A percentile compares a stretch with the other conserved stretches of the same genome.
These are phyloP conservation scores for Stenichneumon culpator DNA, from an alignment of 2,888 invertebrate genomes.

Conservation along the genomic window DNA sequence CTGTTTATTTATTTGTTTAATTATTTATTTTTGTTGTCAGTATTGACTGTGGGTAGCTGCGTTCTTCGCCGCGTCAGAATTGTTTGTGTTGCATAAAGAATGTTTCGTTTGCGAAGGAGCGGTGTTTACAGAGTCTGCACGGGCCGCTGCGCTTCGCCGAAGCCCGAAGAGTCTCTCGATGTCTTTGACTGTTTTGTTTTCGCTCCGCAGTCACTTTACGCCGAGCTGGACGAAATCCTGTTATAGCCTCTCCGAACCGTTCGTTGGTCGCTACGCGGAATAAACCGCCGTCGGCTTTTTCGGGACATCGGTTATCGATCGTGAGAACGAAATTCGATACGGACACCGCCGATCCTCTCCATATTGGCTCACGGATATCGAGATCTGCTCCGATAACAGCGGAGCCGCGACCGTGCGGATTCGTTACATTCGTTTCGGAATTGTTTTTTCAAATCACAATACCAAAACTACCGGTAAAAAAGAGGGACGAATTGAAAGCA, in stretches of 20 bases:
- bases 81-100: constrained; percentile 61
- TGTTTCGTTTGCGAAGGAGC: constrained; percentile 36
- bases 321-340: constrained; percentile 27
- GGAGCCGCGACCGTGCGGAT: background rate
- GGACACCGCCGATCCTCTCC: background rate
- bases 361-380: background rate
- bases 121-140: constrained; percentile 30
- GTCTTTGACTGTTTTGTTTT: constrained; percentile 3
- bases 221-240: constrained; percentile 46
- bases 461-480: background rate
- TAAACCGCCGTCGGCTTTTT: constrained; percentile 17
- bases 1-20: no score
- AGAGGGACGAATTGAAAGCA: background rate
- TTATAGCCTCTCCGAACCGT: constrained; percentile 14
- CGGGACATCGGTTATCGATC: background rate
- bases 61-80: constrained; percentile 31
- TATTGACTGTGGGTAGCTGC: constrained; percentile 29
- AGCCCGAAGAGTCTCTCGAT: background rate
- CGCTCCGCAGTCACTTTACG: constrained; percentile 25
- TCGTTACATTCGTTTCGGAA: background rate
- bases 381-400: constrained; percentile 11
- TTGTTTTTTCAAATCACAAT: background rate
- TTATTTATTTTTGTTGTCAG: background rate
- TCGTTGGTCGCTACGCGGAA: constrained; percentile 21
- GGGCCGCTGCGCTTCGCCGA: constrained; percentile 1